Conservation (phyloP, 2,888 invertebrate genomes). For the Allophyes oxyacanthae region DNA sequence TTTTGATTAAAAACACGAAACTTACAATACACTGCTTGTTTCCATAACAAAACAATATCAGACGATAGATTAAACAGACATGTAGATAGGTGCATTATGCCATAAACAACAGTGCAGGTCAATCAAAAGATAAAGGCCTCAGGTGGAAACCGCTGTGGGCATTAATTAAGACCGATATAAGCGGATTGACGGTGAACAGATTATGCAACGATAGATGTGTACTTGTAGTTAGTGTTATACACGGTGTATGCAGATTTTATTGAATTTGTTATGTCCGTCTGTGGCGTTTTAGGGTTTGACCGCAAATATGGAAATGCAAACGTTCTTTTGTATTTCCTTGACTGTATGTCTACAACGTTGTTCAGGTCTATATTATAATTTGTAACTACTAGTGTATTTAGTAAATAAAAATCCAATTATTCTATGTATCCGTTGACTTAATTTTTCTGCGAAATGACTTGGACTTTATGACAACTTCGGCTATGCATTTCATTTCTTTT, state of each 20-base stretch:
- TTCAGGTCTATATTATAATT: no score
- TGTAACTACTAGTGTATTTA: no score
- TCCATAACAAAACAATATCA: constrained; percentile 35
- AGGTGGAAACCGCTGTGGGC: constrained; percentile 70
- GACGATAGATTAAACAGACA: constrained; percentile 39
- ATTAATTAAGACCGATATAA: constrained; percentile 82
- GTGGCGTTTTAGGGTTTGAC: constrained; percentile 1
- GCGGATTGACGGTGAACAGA: constrained; percentile 75
- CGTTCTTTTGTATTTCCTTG: not conserved
- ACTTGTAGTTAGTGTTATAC: constrained; percentile 33
- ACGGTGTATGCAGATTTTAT: constrained; percentile 40
- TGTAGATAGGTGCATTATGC: constrained; percentile 50
- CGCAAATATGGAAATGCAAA: constrained; percentile 4
- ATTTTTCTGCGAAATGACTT: constrained; percentile 19
- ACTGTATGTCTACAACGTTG: not conserved
- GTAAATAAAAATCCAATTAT: constrained; percentile 11
- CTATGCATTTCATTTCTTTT: constrained; percentile 1
- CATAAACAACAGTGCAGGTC: constrained; percentile 69
- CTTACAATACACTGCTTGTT: constrained; percentile 6
- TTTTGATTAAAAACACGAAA: no score
- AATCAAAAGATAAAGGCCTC: constrained; percentile 86
- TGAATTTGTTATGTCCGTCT: constrained; percentile 18
- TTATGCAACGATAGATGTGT: constrained; percentile 50
- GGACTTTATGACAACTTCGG: constrained; percentile 1
- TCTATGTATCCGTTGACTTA: constrained; percentile 15